Percentiles rank a stretch among this genome's conserved stretches.
Conservation (phyloP, 64 coral and sea anemone species). For the Anthopleura sola region DNA sequence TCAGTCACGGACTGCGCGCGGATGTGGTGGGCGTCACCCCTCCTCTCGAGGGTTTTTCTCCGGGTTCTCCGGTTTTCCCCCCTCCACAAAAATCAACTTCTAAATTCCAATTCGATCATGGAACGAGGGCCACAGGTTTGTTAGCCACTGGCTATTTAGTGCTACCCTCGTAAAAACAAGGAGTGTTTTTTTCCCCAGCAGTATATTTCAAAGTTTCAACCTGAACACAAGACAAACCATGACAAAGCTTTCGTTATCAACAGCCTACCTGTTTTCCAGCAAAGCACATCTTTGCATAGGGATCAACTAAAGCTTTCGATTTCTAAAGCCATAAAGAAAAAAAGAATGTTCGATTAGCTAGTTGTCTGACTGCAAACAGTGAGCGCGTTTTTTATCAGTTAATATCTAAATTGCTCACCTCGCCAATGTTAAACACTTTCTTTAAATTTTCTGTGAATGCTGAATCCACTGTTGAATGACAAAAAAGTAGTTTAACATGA, state of each 20-base stretch:
- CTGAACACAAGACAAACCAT: background rate
- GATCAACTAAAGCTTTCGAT: conserved; percentile 85
- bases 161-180: too few species aligned
- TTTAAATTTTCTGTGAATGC: conserved; percentile 68
- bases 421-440: conserved; percentile 57
- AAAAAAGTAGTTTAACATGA: background rate
- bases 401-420: conserved; percentile 4
- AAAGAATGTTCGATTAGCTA: background rate
- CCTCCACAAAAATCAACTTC: too few species aligned
- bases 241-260: background rate
- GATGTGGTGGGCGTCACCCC: too few species aligned
- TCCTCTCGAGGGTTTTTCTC: too few species aligned
- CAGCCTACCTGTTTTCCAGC: conserved; percentile 82
- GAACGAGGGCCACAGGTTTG: too few species aligned
- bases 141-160: too few species aligned
- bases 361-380: background rate
- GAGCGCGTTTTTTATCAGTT: too few species aligned
- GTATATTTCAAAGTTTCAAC: too few species aligned
- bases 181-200: too few species aligned
- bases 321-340: conserved; percentile 24
- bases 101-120: too few species aligned
- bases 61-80: too few species aligned
- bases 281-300: conserved; percentile 69
- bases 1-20: too few species aligned
- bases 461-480: conserved; percentile 61